A percentile compares a stretch with the other conserved stretches of the same genome.
These are phyloP conservation scores for Campopleginae sp. DNA, from an alignment of 2,888 invertebrate genomes.

Conservation along the genomic window DNA sequence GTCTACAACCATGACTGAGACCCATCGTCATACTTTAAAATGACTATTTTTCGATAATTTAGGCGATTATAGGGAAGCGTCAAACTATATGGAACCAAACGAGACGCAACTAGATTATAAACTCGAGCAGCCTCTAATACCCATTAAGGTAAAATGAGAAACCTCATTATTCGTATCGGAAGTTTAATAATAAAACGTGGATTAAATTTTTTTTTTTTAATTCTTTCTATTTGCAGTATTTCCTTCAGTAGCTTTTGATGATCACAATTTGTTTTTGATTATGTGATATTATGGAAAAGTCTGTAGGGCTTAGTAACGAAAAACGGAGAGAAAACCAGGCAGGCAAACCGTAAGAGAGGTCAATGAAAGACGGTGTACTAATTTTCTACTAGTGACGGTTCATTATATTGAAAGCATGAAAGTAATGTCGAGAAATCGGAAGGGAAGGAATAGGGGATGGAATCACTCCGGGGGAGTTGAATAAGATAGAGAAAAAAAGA, in stretches of 20 bases:
- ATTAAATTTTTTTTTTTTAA: conserved; percentile 6
- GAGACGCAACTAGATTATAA: conserved; percentile 26
- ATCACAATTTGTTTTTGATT: conserved; percentile 11
- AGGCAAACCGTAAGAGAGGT: neutral
- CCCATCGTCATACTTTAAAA: neutral
- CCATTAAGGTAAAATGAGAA: conserved; percentile 32
- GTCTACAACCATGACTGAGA: neutral
- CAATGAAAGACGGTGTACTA: conserved; percentile 10
- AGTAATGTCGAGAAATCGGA: neutral
- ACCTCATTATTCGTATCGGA: conserved; percentile 39
- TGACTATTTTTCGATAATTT: neutral
- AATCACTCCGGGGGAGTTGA: conserved; percentile 31
- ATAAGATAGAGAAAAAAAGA: conserved; percentile 7
- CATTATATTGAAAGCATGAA: conserved; percentile 6
- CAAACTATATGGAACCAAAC: neutral
- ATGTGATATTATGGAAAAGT: neutral
- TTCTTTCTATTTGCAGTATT: conserved; percentile 11
- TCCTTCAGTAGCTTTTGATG: conserved; percentile 16
- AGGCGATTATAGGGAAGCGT: conserved; percentile 26
- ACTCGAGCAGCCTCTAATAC: conserved; percentile 28
- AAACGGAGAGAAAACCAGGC: neutral
- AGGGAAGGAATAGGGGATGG: neutral
- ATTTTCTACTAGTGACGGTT: conserved; percentile 23
- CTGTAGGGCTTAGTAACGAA: neutral
- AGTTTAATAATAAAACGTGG: conserved; percentile 47